Evolutionary conservation across 2,113 vertebrate genomes (phyloP), one percentile per base, ranked within the genome.

Genomic region (Phrynocephalus versicolor): DNA sequence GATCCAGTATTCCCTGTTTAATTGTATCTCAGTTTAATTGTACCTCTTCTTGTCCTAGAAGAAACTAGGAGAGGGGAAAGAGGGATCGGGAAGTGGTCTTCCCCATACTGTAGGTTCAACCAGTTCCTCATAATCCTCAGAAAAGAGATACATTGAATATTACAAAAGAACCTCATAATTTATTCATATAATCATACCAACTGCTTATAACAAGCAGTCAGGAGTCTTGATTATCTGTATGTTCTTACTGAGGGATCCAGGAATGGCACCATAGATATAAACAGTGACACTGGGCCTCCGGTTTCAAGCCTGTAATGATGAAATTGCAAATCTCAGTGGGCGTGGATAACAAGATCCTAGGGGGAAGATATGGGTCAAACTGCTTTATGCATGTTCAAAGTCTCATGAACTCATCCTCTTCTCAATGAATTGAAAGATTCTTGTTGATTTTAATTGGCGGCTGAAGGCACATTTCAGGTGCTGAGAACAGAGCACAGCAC

Each of bases 291-390:
- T 14, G 85, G 35, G 3, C 41, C n/a, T 27, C 2, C 82, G 41
- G 71, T 9, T 79, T 6, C 2, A 72, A 79, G 57, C 35, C 27
- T 16, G 41, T 23, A 62, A 85, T 87, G 2, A 45, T 16, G 13
- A 86, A 88, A 80, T 58, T 87, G 86, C 41, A 79, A 83, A 55
- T 77, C 86, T 84, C 79, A 85, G 0, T 13, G 78, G 21, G 41
- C 1, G 7, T 78, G 0, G 1, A 87, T 79, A 84, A 83, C 39
- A 0, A 16, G 4, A 79, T 79, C 0, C 77, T 84, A 79, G 80
- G 21, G 88, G 5, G 79, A 23, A 55, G 13, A 85, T 6, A 86
- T 80, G 85, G 16, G 9, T 12, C 85, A 85, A 84, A 76, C 45
- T 60, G 21, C 35, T 33, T 57, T 71, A 72, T 70, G 57, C 55